Base-by-base conservation (phyloP, 2,113 vertebrate genomes). In the Chlamydotis undulata region DNA sequence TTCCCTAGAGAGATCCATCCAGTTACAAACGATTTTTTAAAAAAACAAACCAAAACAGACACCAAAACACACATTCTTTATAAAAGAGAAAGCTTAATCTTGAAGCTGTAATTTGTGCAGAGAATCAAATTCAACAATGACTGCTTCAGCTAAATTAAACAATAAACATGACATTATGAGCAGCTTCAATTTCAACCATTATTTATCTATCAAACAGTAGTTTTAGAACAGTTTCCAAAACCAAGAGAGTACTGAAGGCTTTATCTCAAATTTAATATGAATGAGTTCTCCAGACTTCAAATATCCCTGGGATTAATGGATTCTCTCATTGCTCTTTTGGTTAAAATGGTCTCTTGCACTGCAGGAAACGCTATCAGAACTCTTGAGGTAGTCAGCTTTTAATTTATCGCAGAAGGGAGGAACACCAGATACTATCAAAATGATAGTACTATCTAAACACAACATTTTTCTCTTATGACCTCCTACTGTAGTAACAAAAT, bases 401-500 rank as follows among this genome's bases (percentile, higher is more conserved):
- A 97, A 97, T 96, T 97, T 97, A 97, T 81, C 22, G 29, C 91
- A 90, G 84, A 75, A 87, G 82, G 89, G 35, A 69, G 23, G 81
- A 90, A 97, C 68, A 96, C 91, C 25, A 94, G 94, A 97, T 96
- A 94, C 64, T 89, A 96, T 97, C 90, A 96, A 96, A 96, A 91
- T 89, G 82, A 95, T 83, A 96, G 87, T 86, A 96, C 64, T 95
- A 96, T 86, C 85, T 93, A 93, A 96, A 96, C 64, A 91, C 74
- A 95, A 94, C 76, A 89, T 92, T 96, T 95, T 94, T 95, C 90
- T 89, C 93, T 90, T 96, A 95, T 88, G 88, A 97, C 89, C 91
- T 96, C 94, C 94, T 92, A 96, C 94, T 92, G 68, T 24, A 96
- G 52, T 83, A 94, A 96, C 73, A 97, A 97, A 97, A 97, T 93